These are phyloP conservation scores for Schizopygopsis pylzovi DNA, from an alignment of 2,797 vertebrate species.

Conservation along the genomic window DNA sequence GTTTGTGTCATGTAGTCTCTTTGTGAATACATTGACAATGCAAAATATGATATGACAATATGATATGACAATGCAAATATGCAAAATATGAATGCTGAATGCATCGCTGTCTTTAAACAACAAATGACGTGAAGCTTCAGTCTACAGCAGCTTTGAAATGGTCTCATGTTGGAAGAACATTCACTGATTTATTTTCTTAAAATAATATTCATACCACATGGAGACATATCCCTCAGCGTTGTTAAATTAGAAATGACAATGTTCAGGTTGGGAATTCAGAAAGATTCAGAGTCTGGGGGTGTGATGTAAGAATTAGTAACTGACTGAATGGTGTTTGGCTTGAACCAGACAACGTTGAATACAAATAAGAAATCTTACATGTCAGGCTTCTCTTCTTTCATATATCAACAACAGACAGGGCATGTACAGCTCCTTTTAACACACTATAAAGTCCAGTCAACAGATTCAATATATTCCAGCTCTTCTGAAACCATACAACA, in stretches of 20 bases:
- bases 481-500: no score
- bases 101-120: background rate
- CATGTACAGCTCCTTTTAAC: background rate
- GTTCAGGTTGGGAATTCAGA: background rate
- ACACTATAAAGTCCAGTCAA: background rate
- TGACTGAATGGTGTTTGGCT: background rate
- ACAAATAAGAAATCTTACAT: background rate
- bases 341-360: background rate
- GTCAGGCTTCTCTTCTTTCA: background rate
- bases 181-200: background rate
- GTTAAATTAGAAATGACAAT: background rate
- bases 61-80: no score
- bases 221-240: no score
- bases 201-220: background rate
- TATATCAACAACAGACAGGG: background rate
- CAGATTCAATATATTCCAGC: background rate
- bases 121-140: background rate
- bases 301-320: background rate
- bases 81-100: conserved; percentile 3
- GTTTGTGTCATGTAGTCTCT: background rate
- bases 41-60: background rate
- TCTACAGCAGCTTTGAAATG: background rate
- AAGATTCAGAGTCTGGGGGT: background rate
- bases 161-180: background rate
- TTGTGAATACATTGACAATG: background rate